A percentile compares a stretch with the other conserved stretches of the same genome.
These are phyloP conservation scores for Octopus sinensis DNA, from an alignment of 1,140 invertebrate genomes.

Conservation along the genomic window DNA sequence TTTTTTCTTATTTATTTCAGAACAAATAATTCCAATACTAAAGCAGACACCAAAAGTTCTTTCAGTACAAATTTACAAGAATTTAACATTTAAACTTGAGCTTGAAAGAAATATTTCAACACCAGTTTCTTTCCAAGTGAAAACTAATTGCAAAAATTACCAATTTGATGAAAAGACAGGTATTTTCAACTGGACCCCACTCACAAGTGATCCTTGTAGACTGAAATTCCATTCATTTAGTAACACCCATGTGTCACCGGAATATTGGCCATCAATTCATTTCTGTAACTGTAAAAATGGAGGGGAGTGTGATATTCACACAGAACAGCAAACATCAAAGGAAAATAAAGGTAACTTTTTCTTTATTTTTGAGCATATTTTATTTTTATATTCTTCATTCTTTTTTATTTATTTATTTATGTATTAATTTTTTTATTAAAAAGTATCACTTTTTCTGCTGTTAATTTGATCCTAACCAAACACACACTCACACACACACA, in stretches of 20 bases:
- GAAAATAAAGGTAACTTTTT: slow-evolving; percentile 1
- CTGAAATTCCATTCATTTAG: neutral
- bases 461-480: too few species aligned
- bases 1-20: neutral
- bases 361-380: too few species aligned
- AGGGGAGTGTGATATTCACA: slow-evolving; percentile 1
- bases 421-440: too few species aligned
- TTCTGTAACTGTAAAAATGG: slow-evolving; percentile 8
- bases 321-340: neutral
- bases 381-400: too few species aligned
- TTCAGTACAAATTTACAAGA: neutral
- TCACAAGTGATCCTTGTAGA: slow-evolving; percentile 2
- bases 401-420: too few species aligned
- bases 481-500: too few species aligned
- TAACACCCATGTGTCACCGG: neutral
- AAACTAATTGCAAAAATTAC: slow-evolving; percentile 1
- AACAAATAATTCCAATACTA: neutral
- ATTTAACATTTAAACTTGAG: slow-evolving; percentile 11
- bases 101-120: neutral
- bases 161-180: slow-evolving; percentile 2
- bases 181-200: neutral
- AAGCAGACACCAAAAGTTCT: slow-evolving; percentile 1
- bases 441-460: too few species aligned
- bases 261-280: neutral
- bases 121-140: neutral